Base-by-base conservation (phyloP, 1,140 invertebrate genomes). In the Sipha flava region DNA sequence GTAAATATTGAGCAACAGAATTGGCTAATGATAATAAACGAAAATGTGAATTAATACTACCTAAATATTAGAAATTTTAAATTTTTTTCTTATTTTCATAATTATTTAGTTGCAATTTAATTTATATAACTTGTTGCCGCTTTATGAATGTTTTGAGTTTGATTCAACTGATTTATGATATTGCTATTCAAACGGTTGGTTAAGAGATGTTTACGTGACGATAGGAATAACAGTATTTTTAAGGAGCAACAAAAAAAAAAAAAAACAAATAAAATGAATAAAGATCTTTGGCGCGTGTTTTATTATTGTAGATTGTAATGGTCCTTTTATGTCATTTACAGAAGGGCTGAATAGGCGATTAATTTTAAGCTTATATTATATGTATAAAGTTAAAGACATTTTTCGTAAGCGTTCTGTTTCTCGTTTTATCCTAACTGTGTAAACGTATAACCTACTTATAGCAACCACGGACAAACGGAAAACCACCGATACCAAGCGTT, bases 351-450 rank as follows among this genome's bases (percentile, higher is more conserved):
- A 77, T 77, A 43, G 31, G 21, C 34, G 21, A 77, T 77, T 59
- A 77, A 59, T 77, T 77, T 77, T n/a, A 57, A 40, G 14, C 16
- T 77, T 43, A 40, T 77, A 43, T 77, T 26, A 40, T 37, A 54
- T 75, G 47, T 77, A 77, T 57, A 40, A 40, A 77, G 73, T 77
- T 77, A 57, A 37, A 77, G 29, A 59, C 52, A 37, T 59, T 37
- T 43, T 43, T 45, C n/a, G 62, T 23, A 43, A n/a, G n/a, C n/a
- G n/a, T n/a, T n/a, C n/a, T n/a, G n/a, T n/a, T n/a, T n/a, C 21
- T 43, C 0, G 14, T 40, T 40, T 6, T 10, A 29, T 31, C 23
- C 2, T 70, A 45, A 47, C 26, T 14, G n/a, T 66, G 21, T 12
- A 16, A 66, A 43, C 37, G 23, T 70, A n/a, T 70, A 70, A 70